Percentiles rank a stretch among this genome's conserved stretches.
These are phyloP conservation scores for Nannoperca australis DNA, from an alignment of 2,797 vertebrate genomes.

Conservation along the genomic window DNA sequence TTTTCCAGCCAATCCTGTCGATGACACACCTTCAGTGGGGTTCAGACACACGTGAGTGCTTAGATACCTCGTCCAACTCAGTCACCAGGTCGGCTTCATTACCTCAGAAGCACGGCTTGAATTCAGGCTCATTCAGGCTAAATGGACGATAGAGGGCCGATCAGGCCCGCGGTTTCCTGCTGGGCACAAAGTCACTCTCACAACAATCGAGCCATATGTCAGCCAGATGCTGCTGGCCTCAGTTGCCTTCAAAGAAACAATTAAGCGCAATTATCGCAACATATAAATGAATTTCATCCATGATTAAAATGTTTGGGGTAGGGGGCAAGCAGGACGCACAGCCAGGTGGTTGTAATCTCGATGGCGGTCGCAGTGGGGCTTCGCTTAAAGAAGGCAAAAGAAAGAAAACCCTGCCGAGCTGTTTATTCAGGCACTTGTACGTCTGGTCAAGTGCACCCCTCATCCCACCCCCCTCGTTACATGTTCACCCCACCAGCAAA, in stretches of 20 bases:
- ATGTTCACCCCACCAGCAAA: slow-evolving; percentile 61
- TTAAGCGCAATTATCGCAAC: slow-evolving; percentile 87
- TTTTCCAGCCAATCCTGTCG: slow-evolving; percentile 24
- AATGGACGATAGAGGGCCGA: slow-evolving; percentile 62
- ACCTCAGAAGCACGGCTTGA: slow-evolving; percentile 37
- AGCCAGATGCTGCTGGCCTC: slow-evolving; percentile 82
- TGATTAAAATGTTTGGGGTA: slow-evolving; percentile 83
- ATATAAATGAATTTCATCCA: slow-evolving; percentile 88
- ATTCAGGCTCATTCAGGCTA: slow-evolving; percentile 44
- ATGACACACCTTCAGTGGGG: slow-evolving; percentile 35
- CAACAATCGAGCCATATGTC: slow-evolving; percentile 73
- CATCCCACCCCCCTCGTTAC: slow-evolving; percentile 34
- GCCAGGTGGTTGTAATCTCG: slow-evolving; percentile 88
- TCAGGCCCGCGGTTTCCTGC: slow-evolving; percentile 68
- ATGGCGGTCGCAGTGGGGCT: slow-evolving; percentile 70
- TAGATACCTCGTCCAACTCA: slow-evolving; percentile 46
- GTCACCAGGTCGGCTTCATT: slow-evolving; percentile 53
- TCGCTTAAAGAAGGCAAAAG: slow-evolving; percentile 53
- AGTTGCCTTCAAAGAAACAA: slow-evolving; percentile 87
- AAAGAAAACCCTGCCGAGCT: slow-evolving; percentile 77
- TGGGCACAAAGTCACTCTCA: slow-evolving; percentile 75
- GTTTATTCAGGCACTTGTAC: slow-evolving; percentile 84
- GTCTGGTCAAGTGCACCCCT: slow-evolving; percentile 79
- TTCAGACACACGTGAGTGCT: slow-evolving; percentile 28
- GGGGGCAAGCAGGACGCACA: slow-evolving; percentile 51